A percentile compares a stretch with the other conserved stretches of the same genome.
Conservation (phyloP, 2,797 vertebrate genomes). For the Silurus lanzhouensis region DNA sequence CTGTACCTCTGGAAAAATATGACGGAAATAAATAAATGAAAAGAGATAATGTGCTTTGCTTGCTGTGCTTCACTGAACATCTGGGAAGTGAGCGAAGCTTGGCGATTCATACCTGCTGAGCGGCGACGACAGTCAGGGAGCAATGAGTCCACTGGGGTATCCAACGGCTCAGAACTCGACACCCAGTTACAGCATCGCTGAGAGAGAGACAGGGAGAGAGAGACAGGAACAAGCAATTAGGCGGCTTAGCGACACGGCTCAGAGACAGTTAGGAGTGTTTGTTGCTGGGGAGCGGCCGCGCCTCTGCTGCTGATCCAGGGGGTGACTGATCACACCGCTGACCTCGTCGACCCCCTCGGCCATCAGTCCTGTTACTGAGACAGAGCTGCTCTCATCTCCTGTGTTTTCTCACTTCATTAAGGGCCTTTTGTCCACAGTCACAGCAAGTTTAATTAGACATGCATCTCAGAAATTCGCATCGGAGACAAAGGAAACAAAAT, state of each 20-base stretch:
- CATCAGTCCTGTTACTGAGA: constrained; percentile 42
- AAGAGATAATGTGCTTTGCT: constrained; percentile 24
- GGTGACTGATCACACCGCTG: constrained; percentile 71
- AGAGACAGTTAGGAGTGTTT: constrained; percentile 76
- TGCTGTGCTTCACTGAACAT: constrained; percentile 1
- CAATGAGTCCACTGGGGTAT: constrained; percentile 90
- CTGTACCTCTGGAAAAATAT: background rate
- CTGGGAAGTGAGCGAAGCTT: constrained; percentile 27
- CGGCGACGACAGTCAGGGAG: constrained; percentile 91
- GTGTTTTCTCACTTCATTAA: constrained; percentile 44
- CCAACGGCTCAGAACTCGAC: constrained; percentile 90
- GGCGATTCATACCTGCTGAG: constrained; percentile 86
- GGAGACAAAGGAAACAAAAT: constrained; percentile 19
- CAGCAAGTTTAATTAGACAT: constrained; percentile 50
- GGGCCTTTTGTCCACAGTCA: constrained; percentile 32
- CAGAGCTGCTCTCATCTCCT: constrained; percentile 18
- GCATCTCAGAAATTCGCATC: constrained; percentile 36
- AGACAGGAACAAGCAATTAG: constrained; percentile 79
- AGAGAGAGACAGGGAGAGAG: constrained; percentile 35
- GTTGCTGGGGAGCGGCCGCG: constrained; percentile 66
- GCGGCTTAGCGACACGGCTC: constrained; percentile 73
- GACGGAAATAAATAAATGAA: constrained; percentile 16
- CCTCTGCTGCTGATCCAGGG: constrained; percentile 62
- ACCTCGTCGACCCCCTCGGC: constrained; percentile 73
- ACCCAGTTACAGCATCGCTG: constrained; percentile 98